These are phyloP conservation scores for Thumatha senex DNA, from an alignment of 2,888 invertebrate genomes.

Conservation along the genomic window DNA sequence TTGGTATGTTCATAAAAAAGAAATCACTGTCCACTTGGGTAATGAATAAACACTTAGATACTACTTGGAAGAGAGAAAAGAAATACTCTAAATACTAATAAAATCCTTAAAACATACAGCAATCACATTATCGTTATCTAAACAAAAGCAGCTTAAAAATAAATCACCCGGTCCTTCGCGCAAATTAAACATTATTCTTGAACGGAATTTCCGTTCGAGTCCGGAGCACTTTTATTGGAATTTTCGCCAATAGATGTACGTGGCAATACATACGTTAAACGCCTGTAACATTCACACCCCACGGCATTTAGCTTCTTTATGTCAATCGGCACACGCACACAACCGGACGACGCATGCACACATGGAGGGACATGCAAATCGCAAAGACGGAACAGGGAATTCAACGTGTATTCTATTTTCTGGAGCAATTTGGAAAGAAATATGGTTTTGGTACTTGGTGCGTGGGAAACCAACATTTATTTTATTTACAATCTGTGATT, in stretches of 20 bases:
- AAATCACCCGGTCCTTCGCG: slow-evolving; percentile 64
- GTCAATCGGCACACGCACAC: slow-evolving; percentile 64
- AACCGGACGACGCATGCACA: slow-evolving; percentile 38
- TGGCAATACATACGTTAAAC: slow-evolving; percentile 79
- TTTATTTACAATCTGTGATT: neutral
- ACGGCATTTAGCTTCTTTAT: slow-evolving; percentile 73
- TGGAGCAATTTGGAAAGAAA: slow-evolving; percentile 54
- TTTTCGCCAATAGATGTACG: slow-evolving; percentile 78
- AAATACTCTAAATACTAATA: neutral
- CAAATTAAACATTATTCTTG: slow-evolving; percentile 82
- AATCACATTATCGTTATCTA: slow-evolving; percentile 14
- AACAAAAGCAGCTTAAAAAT: slow-evolving; percentile 42
- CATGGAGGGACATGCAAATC: slow-evolving; percentile 69
- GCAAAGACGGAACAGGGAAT: slow-evolving; percentile 72
- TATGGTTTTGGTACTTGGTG: slow-evolving; percentile 50
- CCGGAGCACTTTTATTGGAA: slow-evolving; percentile 77
- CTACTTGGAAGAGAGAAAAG: neutral
- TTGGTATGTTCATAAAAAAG: too few relatives aligned
- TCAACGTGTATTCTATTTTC: slow-evolving; percentile 79
- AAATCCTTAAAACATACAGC: neutral
- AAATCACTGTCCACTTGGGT: too few relatives aligned
- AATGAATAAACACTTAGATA: neutral
- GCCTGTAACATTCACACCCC: slow-evolving; percentile 65
- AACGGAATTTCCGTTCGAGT: slow-evolving; percentile 58
- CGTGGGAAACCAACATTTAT: slow-evolving; percentile 5